Base-by-base conservation (phyloP, 1,140 invertebrate species). In the Aphis gossypii region DNA sequence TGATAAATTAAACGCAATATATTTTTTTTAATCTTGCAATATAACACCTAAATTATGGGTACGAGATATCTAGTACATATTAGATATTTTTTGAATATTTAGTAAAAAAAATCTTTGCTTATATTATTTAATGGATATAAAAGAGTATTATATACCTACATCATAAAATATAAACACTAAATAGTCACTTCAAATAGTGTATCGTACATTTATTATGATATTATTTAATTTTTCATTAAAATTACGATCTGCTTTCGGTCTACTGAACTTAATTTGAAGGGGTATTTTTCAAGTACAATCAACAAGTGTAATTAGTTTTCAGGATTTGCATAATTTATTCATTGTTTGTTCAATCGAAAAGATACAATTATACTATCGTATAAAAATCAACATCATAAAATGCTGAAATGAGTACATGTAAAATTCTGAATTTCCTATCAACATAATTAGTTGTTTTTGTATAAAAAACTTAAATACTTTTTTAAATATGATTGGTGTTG, bases 311-410 rank as follows among this genome's bases (percentile, higher is more conserved):
- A 89, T 89, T 89, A 89, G 87, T 89, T 89, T 89, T 89, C 1
- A 8, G n/a, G 48, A 89, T 89, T 89, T 89, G 54, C 87, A 89
- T 89, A 89, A 54, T 89, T 54, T 89, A 89, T 89, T 89, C n/a
- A 89, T 89, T 54, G 46, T 89, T 54, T 89, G 48, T 51, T 89
- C 87, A 38, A 89, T 54, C 87, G n/a, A 54, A 89, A 35, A 21
- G 87, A 89, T 54, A 54, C 38, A 86, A 25, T 41, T 76, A n/a
- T 76, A 76, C 11, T n/a, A n/a, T 76, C 4, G 60, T 76, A n/a
- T n/a, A 76, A 86, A 41, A 86, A 41, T 86, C 83, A 86, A 86
- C 23, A 25, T 25, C 9, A 44, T 86, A 86, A 44, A 30, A 44
- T 25, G 20, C 30, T 76, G 30, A 18, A 76, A 76, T 76, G 60